These are phyloP conservation scores for Lithophane leautieri DNA, from an alignment of 2,888 invertebrate species.

Conservation along the genomic window DNA sequence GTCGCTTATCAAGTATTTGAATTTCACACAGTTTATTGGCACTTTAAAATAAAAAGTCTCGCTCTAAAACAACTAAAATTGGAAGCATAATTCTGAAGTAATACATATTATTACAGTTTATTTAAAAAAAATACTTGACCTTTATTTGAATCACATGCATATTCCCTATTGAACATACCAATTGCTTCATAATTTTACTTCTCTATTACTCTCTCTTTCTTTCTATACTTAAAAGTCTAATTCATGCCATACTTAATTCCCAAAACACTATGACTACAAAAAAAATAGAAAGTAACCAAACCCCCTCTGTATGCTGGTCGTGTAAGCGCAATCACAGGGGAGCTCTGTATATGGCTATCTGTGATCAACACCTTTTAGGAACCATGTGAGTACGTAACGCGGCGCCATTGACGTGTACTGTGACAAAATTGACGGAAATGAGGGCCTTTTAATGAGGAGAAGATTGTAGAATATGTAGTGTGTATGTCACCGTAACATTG, in stretches of 20 bases:
- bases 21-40: too few relatives aligned
- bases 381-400: conserved; percentile 16
- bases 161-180: not conserved
- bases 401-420: conserved; percentile 41
- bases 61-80: too few relatives aligned
- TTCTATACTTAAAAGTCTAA: not conserved
- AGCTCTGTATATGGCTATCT: conserved; percentile 44
- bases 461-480: conserved; percentile 2
- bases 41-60: too few relatives aligned
- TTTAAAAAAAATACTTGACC: too few relatives aligned
- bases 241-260: not conserved
- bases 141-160: too few relatives aligned
- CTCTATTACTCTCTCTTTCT: not conserved
- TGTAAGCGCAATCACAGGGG: conserved; percentile 31
- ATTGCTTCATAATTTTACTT: not conserved
- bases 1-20: too few relatives aligned
- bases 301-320: conserved; percentile 27
- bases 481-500: not conserved
- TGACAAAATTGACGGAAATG: conserved; percentile 53
- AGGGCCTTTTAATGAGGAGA: conserved; percentile 28
- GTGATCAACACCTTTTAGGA: conserved; percentile 43
- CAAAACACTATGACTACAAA: not conserved
- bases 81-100: too few relatives aligned
- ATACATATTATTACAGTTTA: too few relatives aligned
- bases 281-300: conserved; percentile 54